phyloP scores from a whole-genome alignment of 2,888 invertebrate species.

The Linnaemya tessellans region DNA sequence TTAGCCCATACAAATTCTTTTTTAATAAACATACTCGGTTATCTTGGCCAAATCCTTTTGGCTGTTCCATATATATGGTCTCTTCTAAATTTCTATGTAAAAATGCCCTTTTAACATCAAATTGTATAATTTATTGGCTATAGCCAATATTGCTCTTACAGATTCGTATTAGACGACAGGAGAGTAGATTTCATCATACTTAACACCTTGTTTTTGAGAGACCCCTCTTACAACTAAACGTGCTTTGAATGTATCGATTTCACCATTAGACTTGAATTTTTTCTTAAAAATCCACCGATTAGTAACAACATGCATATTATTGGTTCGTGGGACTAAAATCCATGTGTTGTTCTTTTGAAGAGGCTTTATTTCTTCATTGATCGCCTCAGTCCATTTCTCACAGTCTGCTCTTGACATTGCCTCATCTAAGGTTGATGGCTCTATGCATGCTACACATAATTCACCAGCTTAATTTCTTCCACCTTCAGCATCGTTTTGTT shows the following conservation, averaged over 20 bases:
- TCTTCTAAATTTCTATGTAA: conserved; percentile 68
- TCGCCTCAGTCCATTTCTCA: conserved; percentile 29
- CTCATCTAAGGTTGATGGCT: conserved; percentile 46
- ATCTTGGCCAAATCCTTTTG: conserved; percentile 67
- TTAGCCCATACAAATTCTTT: conserved; percentile 70
- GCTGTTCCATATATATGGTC: conserved; percentile 70
- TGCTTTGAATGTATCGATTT: conserved; percentile 57
- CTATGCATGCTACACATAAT: conserved; percentile 12
- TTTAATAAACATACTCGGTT: conserved; percentile 66
- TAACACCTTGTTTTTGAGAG: conserved; percentile 69
- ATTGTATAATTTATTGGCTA: conserved; percentile 69
- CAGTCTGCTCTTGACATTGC: conserved; percentile 20
- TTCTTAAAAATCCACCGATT: conserved; percentile 67
- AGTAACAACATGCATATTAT: conserved; percentile 32
- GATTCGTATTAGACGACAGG: conserved; percentile 71
- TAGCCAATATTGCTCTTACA: conserved; percentile 63
- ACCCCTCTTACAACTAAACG: conserved; percentile 63
- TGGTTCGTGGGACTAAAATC: conserved; percentile 35
- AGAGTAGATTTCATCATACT: conserved; percentile 72
- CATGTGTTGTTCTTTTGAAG: conserved; percentile 24
- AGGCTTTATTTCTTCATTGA: background rate
- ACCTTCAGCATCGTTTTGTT: conserved; percentile 18
- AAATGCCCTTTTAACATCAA: conserved; percentile 73
- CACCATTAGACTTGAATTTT: conserved; percentile 60
- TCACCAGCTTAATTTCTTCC: background rate